Percentiles rank a stretch among this genome's conserved stretches.
Evolutionary conservation across 2,113 vertebrate genomes (phyloP).

Genomic region (Bostrychus sinensis): DNA sequence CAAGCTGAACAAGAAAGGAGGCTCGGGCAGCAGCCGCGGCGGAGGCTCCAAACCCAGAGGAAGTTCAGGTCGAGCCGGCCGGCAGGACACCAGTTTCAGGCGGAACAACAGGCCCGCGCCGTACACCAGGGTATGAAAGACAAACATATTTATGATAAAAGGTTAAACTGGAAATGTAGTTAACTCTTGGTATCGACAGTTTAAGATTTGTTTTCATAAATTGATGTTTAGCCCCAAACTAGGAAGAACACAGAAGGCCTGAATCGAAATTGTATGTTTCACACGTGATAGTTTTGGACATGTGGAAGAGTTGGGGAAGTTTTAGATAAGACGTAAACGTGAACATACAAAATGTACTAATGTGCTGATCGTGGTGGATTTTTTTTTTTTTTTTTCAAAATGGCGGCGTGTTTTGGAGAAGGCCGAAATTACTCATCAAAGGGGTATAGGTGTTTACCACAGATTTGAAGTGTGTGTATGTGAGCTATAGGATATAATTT

Average conservation of each 20-base stretch:
- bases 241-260: background rate
- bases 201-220: background rate
- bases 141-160: background rate
- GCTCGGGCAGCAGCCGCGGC: constrained; percentile 72
- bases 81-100: constrained; percentile 79
- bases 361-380: background rate
- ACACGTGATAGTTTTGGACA: background rate
- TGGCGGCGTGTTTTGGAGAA: constrained; percentile 3
- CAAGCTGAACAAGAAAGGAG: constrained; percentile 87
- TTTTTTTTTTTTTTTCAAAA: constrained; percentile 1
- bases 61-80: constrained; percentile 65
- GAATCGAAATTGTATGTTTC: background rate
- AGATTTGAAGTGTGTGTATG: too few species aligned
- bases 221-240: background rate
- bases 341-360: background rate
- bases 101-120: constrained; percentile 86
- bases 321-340: background rate
- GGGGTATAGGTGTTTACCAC: background rate
- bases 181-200: background rate
- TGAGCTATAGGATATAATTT: too few species aligned
- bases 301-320: background rate
- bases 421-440: background rate
- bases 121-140: constrained; percentile 74
- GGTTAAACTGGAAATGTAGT: background rate
- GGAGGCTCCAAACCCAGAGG: constrained; percentile 67